A percentile compares a stretch with the other conserved stretches of the same genome.
phyloP scores from a whole-genome alignment of 2,888 invertebrate genomes.

The Ectemnius continuus region DNA sequence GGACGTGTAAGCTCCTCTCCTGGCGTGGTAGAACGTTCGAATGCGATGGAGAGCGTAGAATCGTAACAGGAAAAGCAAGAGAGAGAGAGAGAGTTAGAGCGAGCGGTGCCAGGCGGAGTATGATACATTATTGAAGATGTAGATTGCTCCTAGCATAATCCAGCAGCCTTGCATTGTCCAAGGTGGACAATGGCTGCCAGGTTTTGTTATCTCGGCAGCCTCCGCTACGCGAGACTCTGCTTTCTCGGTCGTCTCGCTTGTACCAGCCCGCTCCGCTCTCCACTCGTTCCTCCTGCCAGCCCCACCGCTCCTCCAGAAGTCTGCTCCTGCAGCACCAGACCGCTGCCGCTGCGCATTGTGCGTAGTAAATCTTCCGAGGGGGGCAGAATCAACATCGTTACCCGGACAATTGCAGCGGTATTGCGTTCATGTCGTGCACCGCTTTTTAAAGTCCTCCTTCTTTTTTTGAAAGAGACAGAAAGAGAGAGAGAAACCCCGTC shows the following conservation, averaged over 20 bases:
- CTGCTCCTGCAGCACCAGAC: neutral
- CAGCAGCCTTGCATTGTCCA: constrained; percentile 72
- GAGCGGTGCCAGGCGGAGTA: constrained; percentile 48
- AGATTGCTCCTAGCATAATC: constrained; percentile 70
- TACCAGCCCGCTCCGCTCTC: constrained; percentile 14
- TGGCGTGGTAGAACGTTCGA: neutral
- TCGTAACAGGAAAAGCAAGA: neutral
- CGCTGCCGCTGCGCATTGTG: constrained; percentile 33
- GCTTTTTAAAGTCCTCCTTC: no score
- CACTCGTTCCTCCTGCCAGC: neutral
- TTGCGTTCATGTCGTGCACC: constrained; percentile 8
- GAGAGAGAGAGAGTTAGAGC: neutral
- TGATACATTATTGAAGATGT: constrained; percentile 74
- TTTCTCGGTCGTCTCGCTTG: neutral
- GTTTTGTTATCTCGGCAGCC: constrained; percentile 57
- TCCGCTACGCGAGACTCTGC: constrained; percentile 36
- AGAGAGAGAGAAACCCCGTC: no score
- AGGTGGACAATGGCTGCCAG: constrained; percentile 66
- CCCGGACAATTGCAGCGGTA: constrained; percentile 49
- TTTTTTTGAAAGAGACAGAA: no score
- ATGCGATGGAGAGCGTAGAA: neutral
- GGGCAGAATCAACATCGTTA: constrained; percentile 38
- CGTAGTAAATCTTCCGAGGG: constrained; percentile 35
- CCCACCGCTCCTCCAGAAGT: constrained; percentile 1
- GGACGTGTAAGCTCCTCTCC: neutral